Base-by-base conservation (phyloP, 1,140 invertebrate genomes). In the Drosophila ambigua region DNA sequence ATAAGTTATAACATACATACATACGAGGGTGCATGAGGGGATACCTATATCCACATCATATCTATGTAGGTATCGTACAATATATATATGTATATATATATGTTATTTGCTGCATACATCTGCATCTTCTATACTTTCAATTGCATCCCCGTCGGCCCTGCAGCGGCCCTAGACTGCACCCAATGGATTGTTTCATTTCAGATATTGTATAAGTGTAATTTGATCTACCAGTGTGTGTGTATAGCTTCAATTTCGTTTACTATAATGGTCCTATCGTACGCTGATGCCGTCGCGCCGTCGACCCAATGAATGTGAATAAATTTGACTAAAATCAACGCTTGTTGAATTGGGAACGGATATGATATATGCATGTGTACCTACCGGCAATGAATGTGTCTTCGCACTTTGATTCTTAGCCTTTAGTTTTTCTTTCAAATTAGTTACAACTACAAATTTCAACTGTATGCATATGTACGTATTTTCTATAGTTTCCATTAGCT, bases 251-350 rank as follows among this genome's bases (percentile, higher is more conserved):
- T 61, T 72, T 82, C 54, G 46, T 65, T 79, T 64, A 57, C 66
- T 68, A 53, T 63, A 65, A 65, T 59, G 68, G 74, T 81, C 66
- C 55, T 46, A 66, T 53, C 76, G 67, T 58, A 16, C 28, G 28
- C 23, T 24, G 23, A 2, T 24, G 23, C 23, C 23, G 23, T 24
- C 23, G 23, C 23, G 23, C 8, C 46, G 67, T 54, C 63, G 62
- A 59, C 61, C 57, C 61, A 50, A 26, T 51, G 53, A 50, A 31
- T 51, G 46, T 65, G 72, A 72, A 88, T 72, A 83, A 88, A 83
- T 88, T 88, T 88, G 76, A 88, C 83, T 88, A 88, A 88, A 88
- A 88, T 88, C 83, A 81, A 88, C 83, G 51, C 51, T 55, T 31
- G 72, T 77, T 79, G 65, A 67, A 51, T 74, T 83, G 84, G 84